Conservation (phyloP, 2,113 vertebrate species). For the Macrotus californicus region DNA sequence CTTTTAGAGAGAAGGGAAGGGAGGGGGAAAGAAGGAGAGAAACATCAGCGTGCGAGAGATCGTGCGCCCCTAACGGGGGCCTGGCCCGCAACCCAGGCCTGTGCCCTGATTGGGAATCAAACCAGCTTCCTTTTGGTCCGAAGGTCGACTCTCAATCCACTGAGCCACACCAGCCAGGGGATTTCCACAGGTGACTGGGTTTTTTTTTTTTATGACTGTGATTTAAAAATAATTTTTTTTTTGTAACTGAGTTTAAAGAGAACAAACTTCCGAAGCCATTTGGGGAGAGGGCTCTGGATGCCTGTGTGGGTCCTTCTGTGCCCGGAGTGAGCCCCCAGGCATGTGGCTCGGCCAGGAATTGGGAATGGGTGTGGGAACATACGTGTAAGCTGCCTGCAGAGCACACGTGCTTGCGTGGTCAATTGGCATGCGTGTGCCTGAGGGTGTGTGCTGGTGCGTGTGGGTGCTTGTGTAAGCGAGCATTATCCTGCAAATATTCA, state of each 20-base stretch:
- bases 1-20: too few species aligned
- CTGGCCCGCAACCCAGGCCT: too few species aligned
- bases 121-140: too few species aligned
- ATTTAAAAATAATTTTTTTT: not conserved
- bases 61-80: too few species aligned
- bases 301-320: fast-evolving
- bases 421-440: not conserved
- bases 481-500: fast-evolving
- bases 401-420: fast-evolving
- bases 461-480: not conserved
- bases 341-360: not conserved
- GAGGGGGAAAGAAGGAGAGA: too few species aligned
- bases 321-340: fast-evolving
- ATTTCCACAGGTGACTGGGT: not conserved
- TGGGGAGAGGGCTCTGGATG: not conserved
- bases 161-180: too few species aligned
- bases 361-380: not conserved
- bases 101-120: too few species aligned
- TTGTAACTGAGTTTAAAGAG: not conserved
- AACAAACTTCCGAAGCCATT: not conserved
- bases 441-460: not conserved
- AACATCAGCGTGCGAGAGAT: too few species aligned
- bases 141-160: too few species aligned
- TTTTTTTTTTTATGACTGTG: not conserved
- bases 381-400: fast-evolving